Base-by-base conservation (phyloP, 2,888 invertebrate species). In the Erpobdella octoculata region DNA sequence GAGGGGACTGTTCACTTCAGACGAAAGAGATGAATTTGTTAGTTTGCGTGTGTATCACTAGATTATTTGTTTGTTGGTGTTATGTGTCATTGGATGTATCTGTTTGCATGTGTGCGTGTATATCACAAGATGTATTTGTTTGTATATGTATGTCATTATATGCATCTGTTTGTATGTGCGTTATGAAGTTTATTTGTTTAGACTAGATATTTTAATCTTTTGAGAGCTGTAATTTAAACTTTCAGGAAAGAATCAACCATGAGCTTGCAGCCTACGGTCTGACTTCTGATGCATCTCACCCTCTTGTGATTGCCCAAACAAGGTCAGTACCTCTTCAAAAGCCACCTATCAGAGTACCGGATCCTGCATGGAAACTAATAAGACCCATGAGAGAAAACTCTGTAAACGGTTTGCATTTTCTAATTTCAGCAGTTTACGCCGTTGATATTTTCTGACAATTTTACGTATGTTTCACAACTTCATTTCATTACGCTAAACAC, bases 251-350 rank as follows among this genome's bases (percentile, higher is more conserved):
- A 8, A 53, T 53, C 21, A 53, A n/a, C 15, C 21, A n/a, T 9
- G 53, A 53, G 35, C n/a, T 69, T 35, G 18, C 33, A 18, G 3
- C 2, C 2, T 69, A 58, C n/a, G 35, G 53, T 6, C 69, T 69
- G 58, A 33, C 33, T 6, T 36, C 69, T 9, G 69, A 58, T 37
- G 1, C 15, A 21, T 69, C 69, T 5, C 69, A 69, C 21, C 33
- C 69, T 36, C 69, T 69, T 36, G 8, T 69, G 58, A 0, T 69
- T 4, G 33, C 53, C n/a, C 53, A 69, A 46, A 48, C 48, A 1
- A 28, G 46, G 38, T 37, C 66, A n/a, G n/a, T 36, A 6, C 66
- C 36, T 21, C 66, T 65, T 28, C 31, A 62, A 62, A 31, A n/a
- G n/a, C 62, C 62, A 28, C 8, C 21, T 4, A 35, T n/a, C 28